Base-by-base conservation (phyloP, 2,113 vertebrate genomes). In the Burhinus oedicnemus region DNA sequence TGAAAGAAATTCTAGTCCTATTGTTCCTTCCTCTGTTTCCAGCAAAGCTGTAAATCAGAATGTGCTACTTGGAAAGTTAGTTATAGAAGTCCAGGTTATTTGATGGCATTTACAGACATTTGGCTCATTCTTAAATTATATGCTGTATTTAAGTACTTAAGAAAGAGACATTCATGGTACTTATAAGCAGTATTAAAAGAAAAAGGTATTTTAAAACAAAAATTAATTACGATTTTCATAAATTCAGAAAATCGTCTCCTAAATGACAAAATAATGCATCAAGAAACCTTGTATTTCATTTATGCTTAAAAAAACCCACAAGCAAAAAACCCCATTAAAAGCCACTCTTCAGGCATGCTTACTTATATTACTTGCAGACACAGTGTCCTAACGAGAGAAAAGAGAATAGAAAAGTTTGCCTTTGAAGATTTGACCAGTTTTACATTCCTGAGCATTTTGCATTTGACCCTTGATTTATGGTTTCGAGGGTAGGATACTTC, bases 101-200 rank as follows among this genome's bases (percentile, higher is more conserved):
- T 96, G 55, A 96, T 92, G 74, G 52, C 47, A 90, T 89, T 96
- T 92, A 45, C 90, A 97, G 96, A 93, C 23, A 74, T 80, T 54
- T 94, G 90, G 85, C 68, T 88, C 19, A 55, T 45, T n/a, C 17
- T 85, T 66, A 54, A 65, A 74, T 80, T 80, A 74, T 64, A 78
- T 52, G 45, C 27, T 45, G 7, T 30, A 83, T 81, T 66, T 92
- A 92, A 95, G 30, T n/a, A 49, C 40, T 82, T 58, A 55, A 71
- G 60, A 81, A 74, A 87, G 57, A 78, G 78, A 58, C 8, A 65
- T 72, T 65, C 11, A 14, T 15, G 20, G n/a, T 44, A 38, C 80
- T 45, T 80, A 55, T 21, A 49, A 71, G 9, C 14, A 82, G 15
- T 9, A 68, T 60, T 78, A 85, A 62, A 32, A 64, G 38, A 23